A percentile compares a stretch with the other conserved stretches of the same genome.
phyloP scores from a whole-genome alignment of 2,888 invertebrate species.

The Eupithecia vulgata region DNA sequence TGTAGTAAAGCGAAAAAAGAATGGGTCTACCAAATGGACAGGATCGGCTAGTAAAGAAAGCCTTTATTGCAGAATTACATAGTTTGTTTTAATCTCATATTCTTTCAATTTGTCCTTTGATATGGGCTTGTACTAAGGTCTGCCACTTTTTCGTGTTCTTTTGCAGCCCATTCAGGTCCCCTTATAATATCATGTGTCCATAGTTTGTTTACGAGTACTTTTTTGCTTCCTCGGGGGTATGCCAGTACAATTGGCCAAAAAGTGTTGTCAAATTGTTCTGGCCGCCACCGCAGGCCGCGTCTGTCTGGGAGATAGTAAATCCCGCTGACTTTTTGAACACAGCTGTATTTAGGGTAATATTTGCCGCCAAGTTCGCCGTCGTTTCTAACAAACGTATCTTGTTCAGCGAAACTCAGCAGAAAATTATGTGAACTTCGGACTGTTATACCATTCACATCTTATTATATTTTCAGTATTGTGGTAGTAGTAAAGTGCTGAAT shows the following conservation, averaged over 20 bases:
- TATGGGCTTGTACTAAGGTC: too few species aligned
- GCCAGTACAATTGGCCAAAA: neutral
- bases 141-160: too few species aligned
- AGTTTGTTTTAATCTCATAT: too few species aligned
- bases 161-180: too few species aligned
- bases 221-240: neutral
- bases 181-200: too few species aligned
- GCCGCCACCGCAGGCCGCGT: neutral
- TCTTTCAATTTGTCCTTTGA: too few species aligned
- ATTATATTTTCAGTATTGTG: neutral
- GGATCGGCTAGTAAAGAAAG: too few species aligned
- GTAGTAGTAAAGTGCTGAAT: neutral
- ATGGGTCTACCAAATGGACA: too few species aligned
- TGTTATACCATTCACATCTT: neutral
- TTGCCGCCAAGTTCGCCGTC: neutral
- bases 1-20: too few species aligned
- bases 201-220: too few species aligned
- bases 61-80: too few species aligned
- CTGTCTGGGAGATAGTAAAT: neutral
- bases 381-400: neutral
- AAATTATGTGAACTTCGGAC: neutral
- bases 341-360: neutral
- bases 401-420: neutral
- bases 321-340: neutral
- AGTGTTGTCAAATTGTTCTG: neutral